Conservation (phyloP, 2,797 vertebrate species). For the Bothrops alternatus region DNA sequence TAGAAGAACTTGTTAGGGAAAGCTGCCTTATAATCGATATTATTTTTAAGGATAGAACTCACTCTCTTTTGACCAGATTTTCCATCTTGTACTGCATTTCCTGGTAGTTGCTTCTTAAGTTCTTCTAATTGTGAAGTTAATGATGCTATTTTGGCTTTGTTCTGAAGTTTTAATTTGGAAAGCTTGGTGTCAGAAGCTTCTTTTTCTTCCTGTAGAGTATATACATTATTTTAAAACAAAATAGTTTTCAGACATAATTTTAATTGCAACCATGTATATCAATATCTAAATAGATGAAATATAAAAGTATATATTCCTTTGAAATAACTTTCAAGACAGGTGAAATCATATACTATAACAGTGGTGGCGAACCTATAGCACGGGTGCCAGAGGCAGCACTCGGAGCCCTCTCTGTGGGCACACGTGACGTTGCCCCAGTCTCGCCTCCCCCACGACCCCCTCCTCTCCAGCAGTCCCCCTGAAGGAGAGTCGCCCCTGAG, state of each 20-base stretch:
- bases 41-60: neutral
- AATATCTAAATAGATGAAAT: neutral
- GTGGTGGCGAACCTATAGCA: too few relatives aligned
- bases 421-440: too few relatives aligned
- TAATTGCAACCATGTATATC: neutral
- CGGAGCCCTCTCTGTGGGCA: too few relatives aligned
- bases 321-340: neutral
- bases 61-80: conserved; percentile 78
- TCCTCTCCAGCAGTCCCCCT: too few relatives aligned
- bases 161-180: conserved; percentile 87
- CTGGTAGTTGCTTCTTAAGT: conserved; percentile 77
- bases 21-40: neutral
- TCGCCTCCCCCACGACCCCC: too few relatives aligned
- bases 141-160: conserved; percentile 87
- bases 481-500: too few relatives aligned
- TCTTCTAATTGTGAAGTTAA: conserved; percentile 83
- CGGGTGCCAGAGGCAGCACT: too few relatives aligned
- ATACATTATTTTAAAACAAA: neutral
- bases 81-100: conserved; percentile 57
- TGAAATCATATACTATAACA: neutral
- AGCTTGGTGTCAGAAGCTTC: conserved; percentile 80
- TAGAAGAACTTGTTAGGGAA: neutral
- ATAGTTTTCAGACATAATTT: neutral
- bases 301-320: neutral
- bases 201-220: conserved; percentile 77